A percentile compares a stretch with the other conserved stretches of the same genome.
phyloP scores from a whole-genome alignment of 2,888 invertebrate species.

The Branchipolynoe longqiensis region DNA sequence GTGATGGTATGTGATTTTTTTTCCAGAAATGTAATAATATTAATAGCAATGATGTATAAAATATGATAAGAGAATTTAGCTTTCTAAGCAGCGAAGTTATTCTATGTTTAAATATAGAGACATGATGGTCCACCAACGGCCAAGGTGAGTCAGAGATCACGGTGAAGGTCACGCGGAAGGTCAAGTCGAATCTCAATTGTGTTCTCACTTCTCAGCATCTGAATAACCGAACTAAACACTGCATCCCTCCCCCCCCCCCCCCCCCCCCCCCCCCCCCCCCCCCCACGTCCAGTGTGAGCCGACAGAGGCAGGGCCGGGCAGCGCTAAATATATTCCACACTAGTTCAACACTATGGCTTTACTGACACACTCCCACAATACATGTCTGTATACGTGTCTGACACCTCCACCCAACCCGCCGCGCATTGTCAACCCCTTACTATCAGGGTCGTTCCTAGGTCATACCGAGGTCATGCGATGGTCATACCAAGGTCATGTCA shows the following conservation, averaged over 20 bases:
- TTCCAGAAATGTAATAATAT: no score
- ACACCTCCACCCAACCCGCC: background rate
- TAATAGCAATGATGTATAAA: no score
- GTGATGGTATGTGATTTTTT: no score
- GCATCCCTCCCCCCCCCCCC: no score
- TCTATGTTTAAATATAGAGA: slow-evolving; percentile 51
- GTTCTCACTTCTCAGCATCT: background rate
- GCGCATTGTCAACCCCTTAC: no score
- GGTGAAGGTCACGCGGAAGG: slow-evolving; percentile 9
- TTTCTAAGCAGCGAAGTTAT: slow-evolving; percentile 30
- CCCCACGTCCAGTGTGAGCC: no score
- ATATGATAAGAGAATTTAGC: no score
- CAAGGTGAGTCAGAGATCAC: slow-evolving; percentile 33
- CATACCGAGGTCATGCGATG: slow-evolving; percentile 24
- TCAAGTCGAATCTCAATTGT: no score
- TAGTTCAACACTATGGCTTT: no score
- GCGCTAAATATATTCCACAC: no score
- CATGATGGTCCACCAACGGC: slow-evolving; percentile 49
- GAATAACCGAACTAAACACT: background rate
- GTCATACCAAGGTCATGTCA: slow-evolving; percentile 29
- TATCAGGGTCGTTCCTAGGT: background rate
- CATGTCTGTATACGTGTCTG: background rate
- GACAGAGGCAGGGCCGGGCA: no score
- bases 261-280: no score
- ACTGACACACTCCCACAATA: slow-evolving; percentile 2